A percentile compares a stretch with the other conserved stretches of the same genome.
These are phyloP conservation scores for Hartigia nigra DNA, from an alignment of 2,888 invertebrate species.

Conservation along the genomic window DNA sequence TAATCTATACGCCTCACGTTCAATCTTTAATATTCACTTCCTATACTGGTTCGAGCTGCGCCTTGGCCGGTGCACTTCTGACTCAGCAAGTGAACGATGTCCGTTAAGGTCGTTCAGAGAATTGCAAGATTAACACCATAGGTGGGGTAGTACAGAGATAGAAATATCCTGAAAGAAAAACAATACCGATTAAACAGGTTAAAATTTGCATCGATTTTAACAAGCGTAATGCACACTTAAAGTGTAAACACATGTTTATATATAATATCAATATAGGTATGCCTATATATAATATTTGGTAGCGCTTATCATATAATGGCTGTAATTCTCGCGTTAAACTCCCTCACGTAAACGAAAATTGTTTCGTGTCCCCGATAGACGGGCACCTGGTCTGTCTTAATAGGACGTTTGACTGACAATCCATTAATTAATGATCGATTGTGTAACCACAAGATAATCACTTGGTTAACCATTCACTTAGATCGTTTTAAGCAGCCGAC, in stretches of 20 bases:
- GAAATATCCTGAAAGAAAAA: background rate
- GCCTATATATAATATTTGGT: background rate
- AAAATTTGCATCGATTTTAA: background rate
- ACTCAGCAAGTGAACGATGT: constrained; percentile 2
- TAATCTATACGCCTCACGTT: constrained; percentile 41
- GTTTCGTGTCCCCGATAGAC: background rate
- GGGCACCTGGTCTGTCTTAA: background rate
- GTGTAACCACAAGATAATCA: constrained; percentile 50
- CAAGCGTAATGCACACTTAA: background rate
- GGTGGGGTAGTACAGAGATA: background rate
- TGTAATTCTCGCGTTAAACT: background rate
- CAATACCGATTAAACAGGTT: background rate
- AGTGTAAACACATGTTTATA: background rate
- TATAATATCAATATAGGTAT: background rate
- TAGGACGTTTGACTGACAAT: constrained; percentile 6
- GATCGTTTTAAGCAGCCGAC: constrained; percentile 23
- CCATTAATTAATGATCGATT: constrained; percentile 60
- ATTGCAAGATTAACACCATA: background rate
- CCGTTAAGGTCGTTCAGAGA: background rate
- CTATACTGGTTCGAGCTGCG: background rate
- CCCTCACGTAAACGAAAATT: background rate
- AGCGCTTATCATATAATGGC: background rate
- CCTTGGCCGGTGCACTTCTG: constrained; percentile 2
- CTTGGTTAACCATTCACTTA: constrained; percentile 59
- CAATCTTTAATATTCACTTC: constrained; percentile 43